Evolutionary conservation across 2,113 vertebrate species (phyloP).

Genomic region (Physeter macrocephalus): DNA sequence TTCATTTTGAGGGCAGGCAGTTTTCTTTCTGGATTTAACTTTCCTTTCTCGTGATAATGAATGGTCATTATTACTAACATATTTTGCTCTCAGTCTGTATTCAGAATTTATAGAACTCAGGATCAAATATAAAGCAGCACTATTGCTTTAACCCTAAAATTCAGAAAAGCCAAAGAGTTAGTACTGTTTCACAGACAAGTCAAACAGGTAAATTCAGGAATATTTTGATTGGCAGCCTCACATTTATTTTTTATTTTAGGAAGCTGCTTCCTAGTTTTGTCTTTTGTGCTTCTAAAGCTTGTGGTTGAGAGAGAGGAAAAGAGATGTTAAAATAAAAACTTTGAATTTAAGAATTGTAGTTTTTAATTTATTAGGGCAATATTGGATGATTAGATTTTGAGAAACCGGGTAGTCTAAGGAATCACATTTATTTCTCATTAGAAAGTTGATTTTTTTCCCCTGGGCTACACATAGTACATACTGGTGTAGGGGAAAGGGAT

Average conservation of each 20-base stretch:
- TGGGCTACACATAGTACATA: background rate
- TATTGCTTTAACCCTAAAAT: background rate
- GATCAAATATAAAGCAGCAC: background rate
- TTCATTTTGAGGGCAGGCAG: background rate
- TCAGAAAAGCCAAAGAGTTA: background rate
- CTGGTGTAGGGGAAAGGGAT: background rate
- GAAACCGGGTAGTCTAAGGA: background rate
- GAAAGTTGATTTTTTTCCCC: background rate
- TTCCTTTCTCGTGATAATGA: background rate
- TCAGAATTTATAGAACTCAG: background rate
- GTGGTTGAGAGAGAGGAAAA: background rate
- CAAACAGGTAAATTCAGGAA: background rate
- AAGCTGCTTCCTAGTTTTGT: background rate
- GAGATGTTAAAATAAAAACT: background rate
- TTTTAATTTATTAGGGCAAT: background rate
- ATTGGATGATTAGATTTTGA: background rate
- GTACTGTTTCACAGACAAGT: background rate
- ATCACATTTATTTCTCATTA: background rate
- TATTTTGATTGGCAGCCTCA: background rate
- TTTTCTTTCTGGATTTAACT: slow-evolving; percentile 22
- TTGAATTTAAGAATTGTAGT: background rate
- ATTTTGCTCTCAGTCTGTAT: slow-evolving; percentile 6
- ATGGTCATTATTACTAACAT: background rate
- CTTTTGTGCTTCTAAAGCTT: background rate
- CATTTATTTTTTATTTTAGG: background rate